Conservation (phyloP, 2,888 invertebrate species). For the Troides oblongomaculatus region DNA sequence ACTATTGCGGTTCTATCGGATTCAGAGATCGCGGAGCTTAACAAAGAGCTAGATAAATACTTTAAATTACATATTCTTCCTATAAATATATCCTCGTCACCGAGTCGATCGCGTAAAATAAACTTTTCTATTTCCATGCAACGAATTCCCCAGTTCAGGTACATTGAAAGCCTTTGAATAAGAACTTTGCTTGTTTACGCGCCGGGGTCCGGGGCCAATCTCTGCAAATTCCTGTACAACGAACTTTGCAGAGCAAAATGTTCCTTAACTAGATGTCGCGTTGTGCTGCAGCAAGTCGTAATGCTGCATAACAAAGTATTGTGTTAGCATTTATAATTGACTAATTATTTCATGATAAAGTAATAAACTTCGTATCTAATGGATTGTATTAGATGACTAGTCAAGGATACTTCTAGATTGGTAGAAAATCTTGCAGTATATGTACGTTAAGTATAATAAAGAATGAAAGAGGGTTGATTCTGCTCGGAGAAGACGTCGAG, state of each 20-base stretch:
- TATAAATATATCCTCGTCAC: too few species aligned
- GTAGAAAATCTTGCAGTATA: not conserved
- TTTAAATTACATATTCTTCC: too few species aligned
- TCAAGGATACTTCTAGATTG: not conserved
- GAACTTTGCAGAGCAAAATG: slow-evolving; percentile 61
- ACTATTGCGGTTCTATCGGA: too few species aligned
- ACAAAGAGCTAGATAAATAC: too few species aligned
- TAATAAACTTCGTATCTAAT: not conserved
- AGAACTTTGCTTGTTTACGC: slow-evolving; percentile 59
- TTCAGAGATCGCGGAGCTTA: too few species aligned
- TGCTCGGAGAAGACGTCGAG: not conserved
- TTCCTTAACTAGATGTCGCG: slow-evolving; percentile 56
- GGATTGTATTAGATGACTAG: too few species aligned
- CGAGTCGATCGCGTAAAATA: not conserved
- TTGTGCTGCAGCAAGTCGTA: slow-evolving; percentile 55
- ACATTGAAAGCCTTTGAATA: slow-evolving; percentile 58
- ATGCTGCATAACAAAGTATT: not conserved
- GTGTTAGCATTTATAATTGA: not conserved
- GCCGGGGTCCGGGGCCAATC: slow-evolving; percentile 66
- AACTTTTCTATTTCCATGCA: slow-evolving; percentile 15
- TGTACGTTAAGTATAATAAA: not conserved
- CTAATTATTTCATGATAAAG: not conserved
- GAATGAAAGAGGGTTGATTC: not conserved
- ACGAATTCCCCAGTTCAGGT: slow-evolving; percentile 35
- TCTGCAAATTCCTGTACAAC: slow-evolving; percentile 65